Base-by-base conservation (phyloP, 1,140 invertebrate genomes). In the Psilanteris sp. region DNA sequence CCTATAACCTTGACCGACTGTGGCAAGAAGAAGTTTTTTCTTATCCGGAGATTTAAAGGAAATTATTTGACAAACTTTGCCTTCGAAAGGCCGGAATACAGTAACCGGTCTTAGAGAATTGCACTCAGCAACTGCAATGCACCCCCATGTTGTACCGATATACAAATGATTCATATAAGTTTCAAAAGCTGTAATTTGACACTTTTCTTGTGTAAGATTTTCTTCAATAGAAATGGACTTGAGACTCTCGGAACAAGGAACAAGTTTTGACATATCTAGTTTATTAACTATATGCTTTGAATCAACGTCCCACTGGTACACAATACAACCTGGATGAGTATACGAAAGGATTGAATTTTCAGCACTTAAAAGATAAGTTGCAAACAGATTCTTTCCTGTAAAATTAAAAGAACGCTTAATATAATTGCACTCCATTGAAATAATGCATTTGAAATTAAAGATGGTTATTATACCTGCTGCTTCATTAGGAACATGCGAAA, bases 221-320 rank as follows among this genome's bases (percentile, higher is more conserved):
- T 97, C 95, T 85, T 98, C 96, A 70, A 97, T 95, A 20, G 94
- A 93, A 52, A 97, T 97, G 7, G 96, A 96, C 79, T 96, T 95
- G 8, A 98, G 87, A 79, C 94, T 96, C 85, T 98, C 96, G 1
- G 95, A 96, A 81, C 96, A 97, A 8, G 96, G 96, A 41, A 95
- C 93, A 44, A 98, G 88, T 87, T 97, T 97, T 1, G 95, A 96
- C 89, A 96, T 97, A 86, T 98, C 96, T 34, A 98, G 87, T 75
- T 95, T 94, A 76, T 95, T 94, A 1, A 94, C 84, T 52, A 96
- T 92, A 13, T 86, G 89, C 70, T 92, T 91, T 0, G 89, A 90
- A 15, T 85, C 81, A 8, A 90, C 85, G 77, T 95, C 92, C 95
- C 95, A 97, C 81, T 96, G 94, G 84, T 96, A 96, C 10, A 97